Evolutionary conservation across 2,113 vertebrate species (phyloP).

Genomic region (Castor canadensis): DNA sequence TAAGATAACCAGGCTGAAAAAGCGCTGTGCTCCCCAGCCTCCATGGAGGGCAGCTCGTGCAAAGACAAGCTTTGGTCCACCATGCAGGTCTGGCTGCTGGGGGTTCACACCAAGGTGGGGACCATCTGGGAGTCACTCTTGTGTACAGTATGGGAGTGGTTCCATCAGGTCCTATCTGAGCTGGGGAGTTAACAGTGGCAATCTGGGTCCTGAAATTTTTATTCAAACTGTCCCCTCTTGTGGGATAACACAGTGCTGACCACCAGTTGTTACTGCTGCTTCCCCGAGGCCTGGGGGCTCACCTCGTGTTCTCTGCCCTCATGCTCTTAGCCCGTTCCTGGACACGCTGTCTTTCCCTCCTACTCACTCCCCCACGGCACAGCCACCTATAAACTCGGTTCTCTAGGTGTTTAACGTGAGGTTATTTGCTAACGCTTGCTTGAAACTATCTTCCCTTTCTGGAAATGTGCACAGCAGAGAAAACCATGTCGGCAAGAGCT

Average conservation of each 20-base stretch:
- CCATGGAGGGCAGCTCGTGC: rapidly evolving
- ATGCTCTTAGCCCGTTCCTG: not conserved
- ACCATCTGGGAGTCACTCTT: rapidly evolving
- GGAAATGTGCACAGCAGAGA: not conserved
- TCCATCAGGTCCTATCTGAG: rapidly evolving
- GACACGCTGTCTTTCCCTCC: not conserved
- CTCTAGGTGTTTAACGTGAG: no score
- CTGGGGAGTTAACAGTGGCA: rapidly evolving
- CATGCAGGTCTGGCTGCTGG: not conserved
- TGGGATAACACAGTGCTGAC: rapidly evolving
- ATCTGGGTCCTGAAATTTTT: no score
- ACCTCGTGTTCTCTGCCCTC: not conserved
- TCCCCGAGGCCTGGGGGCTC: not conserved
- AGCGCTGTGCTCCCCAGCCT: not conserved
- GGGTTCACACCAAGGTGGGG: rapidly evolving
- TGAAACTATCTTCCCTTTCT: not conserved
- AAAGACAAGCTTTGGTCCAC: rapidly evolving
- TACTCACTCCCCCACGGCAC: no score
- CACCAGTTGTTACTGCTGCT: rapidly evolving
- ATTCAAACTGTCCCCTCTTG: rapidly evolving
- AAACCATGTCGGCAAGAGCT: not conserved
- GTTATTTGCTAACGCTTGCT: not conserved
- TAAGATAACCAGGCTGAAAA: conserved; percentile 67
- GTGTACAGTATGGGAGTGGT: rapidly evolving
- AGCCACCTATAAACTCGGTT: not conserved